A percentile compares a stretch with the other conserved stretches of the same genome.
Evolutionary conservation across 2,888 invertebrate genomes (phyloP).

Genomic region (Callinectes sapidus): DNA sequence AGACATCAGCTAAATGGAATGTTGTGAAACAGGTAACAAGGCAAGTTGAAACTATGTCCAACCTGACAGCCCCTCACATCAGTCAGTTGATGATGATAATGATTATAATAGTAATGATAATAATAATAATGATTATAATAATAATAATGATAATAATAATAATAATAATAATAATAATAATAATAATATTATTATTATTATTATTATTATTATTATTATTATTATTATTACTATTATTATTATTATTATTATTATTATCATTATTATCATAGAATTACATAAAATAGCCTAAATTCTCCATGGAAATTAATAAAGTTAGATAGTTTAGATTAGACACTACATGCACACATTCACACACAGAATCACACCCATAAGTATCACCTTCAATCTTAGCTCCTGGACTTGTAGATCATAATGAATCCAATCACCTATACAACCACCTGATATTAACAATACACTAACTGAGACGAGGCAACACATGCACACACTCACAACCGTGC

Average conservation of each 20-base stretch:
- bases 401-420: not conserved
- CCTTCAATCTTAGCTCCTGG: not conserved
- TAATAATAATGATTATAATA: constrained; percentile 2
- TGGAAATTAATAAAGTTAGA: not conserved
- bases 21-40: too few relatives aligned
- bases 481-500: too few relatives aligned
- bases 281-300: not conserved
- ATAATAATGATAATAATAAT: not conserved
- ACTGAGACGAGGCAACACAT: too few relatives aligned
- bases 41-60: too few relatives aligned
- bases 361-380: not conserved
- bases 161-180: not conserved
- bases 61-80: too few relatives aligned
- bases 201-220: too few relatives aligned
- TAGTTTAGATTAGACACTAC: not conserved
- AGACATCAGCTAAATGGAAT: not conserved
- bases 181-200: not conserved
- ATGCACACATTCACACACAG: not conserved
- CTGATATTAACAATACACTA: too few relatives aligned
- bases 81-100: not conserved
- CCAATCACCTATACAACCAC: too few relatives aligned
- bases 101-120: not conserved
- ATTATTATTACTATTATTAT: too few relatives aligned
- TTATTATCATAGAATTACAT: too few relatives aligned
- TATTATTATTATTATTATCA: too few relatives aligned